These are phyloP conservation scores for Planococcus citri DNA, from an alignment of 1,140 invertebrate species.

Conservation along the genomic window DNA sequence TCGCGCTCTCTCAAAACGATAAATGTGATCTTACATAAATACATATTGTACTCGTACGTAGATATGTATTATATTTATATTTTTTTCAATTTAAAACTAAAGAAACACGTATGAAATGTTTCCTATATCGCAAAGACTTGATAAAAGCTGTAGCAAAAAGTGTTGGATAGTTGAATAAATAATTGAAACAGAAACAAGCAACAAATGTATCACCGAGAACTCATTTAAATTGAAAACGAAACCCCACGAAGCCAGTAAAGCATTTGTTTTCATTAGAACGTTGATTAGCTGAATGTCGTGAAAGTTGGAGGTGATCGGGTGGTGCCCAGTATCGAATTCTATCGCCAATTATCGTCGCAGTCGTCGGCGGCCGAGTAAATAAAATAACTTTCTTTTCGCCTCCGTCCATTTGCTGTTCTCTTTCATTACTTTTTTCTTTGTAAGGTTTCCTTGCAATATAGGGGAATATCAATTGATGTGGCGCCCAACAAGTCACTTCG, in stretches of 20 bases:
- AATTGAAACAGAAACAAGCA: neutral
- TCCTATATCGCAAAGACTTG: neutral
- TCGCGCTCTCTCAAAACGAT: too few relatives aligned
- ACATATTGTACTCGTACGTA: too few relatives aligned
- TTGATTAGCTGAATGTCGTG: slow-evolving; percentile 8
- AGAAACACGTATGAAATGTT: too few relatives aligned
- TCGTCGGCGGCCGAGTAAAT: slow-evolving; percentile 14
- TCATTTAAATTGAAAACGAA: slow-evolving; percentile 19
- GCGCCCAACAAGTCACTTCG: slow-evolving; percentile 12
- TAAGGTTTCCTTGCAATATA: slow-evolving; percentile 6
- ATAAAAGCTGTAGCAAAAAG: neutral
- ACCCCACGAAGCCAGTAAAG: slow-evolving; percentile 9
- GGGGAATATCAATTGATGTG: slow-evolving; percentile 15
- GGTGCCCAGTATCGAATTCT: slow-evolving; percentile 15
- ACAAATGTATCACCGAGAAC: slow-evolving; percentile 13
- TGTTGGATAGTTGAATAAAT: neutral
- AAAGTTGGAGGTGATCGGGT: slow-evolving; percentile 11
- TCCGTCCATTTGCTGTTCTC: slow-evolving; percentile 4
- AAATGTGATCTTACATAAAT: too few relatives aligned
- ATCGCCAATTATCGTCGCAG: slow-evolving; percentile 16
- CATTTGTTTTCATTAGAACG: slow-evolving; percentile 20
- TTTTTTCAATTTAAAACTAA: too few relatives aligned
- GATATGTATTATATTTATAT: too few relatives aligned
- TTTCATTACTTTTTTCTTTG: slow-evolving; percentile 19
- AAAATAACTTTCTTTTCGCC: slow-evolving; percentile 19